Conservation (phyloP, 2,113 vertebrate genomes). For the Grus americana region DNA sequence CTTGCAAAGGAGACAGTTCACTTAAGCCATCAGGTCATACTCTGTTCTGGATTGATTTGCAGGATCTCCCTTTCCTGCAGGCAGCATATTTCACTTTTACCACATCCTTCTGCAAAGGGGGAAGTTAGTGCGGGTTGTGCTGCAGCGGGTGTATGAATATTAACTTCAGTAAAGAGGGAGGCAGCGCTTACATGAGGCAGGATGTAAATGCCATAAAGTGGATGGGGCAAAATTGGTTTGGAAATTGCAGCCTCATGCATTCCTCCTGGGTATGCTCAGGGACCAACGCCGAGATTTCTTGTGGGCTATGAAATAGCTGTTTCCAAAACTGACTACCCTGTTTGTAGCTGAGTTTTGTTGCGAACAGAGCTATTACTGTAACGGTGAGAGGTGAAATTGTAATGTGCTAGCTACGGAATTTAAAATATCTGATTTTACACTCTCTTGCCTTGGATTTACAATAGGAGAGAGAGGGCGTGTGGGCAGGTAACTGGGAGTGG, state of each 20-base stretch:
- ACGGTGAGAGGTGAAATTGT: not conserved
- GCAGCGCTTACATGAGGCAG: not conserved
- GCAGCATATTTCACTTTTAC: not conserved
- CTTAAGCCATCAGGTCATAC: not conserved
- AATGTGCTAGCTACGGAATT: not conserved
- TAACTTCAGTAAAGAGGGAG: not conserved
- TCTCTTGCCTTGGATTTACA: not conserved
- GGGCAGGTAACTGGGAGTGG: not conserved
- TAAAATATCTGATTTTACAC: not conserved
- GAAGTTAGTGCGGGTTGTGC: not conserved
- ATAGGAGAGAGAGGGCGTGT: not conserved
- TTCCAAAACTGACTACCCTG: not conserved
- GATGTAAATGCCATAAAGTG: not conserved
- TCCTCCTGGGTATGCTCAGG: not conserved
- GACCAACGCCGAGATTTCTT: not conserved
- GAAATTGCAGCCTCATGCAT: not conserved
- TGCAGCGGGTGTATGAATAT: rapidly evolving
- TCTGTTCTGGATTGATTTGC: not conserved
- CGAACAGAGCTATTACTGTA: not conserved
- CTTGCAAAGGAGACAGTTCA: not conserved
- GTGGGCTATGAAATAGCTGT: not conserved
- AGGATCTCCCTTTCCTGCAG: not conserved
- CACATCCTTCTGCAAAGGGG: not conserved
- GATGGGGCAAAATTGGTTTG: not conserved
- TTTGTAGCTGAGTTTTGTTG: not conserved